phyloP scores from a whole-genome alignment of 2,888 invertebrate genomes.

The Andrena bicolor region DNA sequence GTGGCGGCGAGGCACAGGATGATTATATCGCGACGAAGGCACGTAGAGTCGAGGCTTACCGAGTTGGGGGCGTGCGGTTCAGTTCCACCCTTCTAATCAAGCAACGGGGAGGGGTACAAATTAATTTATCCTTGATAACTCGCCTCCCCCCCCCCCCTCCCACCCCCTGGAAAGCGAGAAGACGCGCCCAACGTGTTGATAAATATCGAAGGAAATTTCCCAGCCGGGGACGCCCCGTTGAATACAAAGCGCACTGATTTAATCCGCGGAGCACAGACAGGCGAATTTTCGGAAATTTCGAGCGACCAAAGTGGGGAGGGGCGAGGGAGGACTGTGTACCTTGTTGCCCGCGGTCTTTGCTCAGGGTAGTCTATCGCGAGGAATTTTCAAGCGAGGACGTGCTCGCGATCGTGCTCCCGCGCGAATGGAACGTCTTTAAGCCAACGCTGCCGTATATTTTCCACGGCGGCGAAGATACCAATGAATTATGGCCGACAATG shows the following conservation, averaged over 20 bases:
- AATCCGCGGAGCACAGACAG: slow-evolving; percentile 23
- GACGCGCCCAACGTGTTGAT: slow-evolving; percentile 43
- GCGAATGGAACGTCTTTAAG: slow-evolving; percentile 24
- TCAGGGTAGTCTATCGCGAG: neutral
- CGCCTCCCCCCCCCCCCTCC: slow-evolving; percentile 14
- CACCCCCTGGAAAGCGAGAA: slow-evolving; percentile 9
- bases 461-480: slow-evolving; percentile 60
- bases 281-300: slow-evolving; percentile 13
- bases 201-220: slow-evolving; percentile 55
- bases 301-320: neutral
- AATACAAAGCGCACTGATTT: slow-evolving; percentile 18
- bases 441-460: slow-evolving; percentile 8
- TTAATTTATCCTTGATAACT: slow-evolving; percentile 76
- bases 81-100: slow-evolving; percentile 77
- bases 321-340: neutral
- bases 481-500: slow-evolving; percentile 70
- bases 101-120: slow-evolving; percentile 68
- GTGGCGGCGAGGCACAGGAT: slow-evolving; percentile 49
- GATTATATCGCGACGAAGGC: slow-evolving; percentile 61
- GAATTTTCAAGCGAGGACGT: slow-evolving; percentile 6
- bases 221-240: neutral
- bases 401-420: neutral
- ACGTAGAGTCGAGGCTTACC: slow-evolving; percentile 59
- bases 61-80: slow-evolving; percentile 59
- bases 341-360: neutral